These are phyloP conservation scores for Aegithalos caudatus DNA, from an alignment of 2,113 vertebrate genomes.

Conservation along the genomic window DNA sequence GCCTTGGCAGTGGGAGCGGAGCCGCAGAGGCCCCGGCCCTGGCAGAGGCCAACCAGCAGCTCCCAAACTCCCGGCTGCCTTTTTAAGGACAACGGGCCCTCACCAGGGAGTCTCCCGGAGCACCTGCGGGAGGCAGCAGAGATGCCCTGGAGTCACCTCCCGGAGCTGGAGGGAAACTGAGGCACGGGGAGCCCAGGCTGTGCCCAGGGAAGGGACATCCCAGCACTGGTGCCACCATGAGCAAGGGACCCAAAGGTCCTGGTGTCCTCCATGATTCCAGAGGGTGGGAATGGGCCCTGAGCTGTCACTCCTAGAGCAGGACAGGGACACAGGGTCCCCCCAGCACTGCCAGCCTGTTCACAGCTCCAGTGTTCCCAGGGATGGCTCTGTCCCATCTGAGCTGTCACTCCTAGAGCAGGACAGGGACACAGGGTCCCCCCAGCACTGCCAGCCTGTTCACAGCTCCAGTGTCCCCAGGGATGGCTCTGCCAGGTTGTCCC, in stretches of 20 bases:
- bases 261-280: fast-evolving
- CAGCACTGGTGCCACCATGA: neutral
- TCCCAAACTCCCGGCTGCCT: neutral
- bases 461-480: neutral
- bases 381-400: neutral
- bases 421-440: neutral
- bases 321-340: fast-evolving
- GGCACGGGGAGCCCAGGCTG: neutral
- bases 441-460: neutral
- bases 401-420: neutral
- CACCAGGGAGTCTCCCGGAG: fast-evolving
- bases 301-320: neutral
- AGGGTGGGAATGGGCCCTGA: neutral
- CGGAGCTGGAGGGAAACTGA: neutral
- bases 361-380: fast-evolving
- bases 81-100: neutral
- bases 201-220: neutral
- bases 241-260: neutral
- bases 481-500: neutral
- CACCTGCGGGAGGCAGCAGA: neutral
- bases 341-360: neutral
- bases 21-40: neutral
- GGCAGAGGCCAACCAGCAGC: neutral
- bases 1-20: neutral
- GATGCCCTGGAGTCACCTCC: neutral